Evolutionary conservation across 2,797 vertebrate species (phyloP), one percentile per base, ranked within the genome.

Genomic region (Orientallactaga sibirica): DNA sequence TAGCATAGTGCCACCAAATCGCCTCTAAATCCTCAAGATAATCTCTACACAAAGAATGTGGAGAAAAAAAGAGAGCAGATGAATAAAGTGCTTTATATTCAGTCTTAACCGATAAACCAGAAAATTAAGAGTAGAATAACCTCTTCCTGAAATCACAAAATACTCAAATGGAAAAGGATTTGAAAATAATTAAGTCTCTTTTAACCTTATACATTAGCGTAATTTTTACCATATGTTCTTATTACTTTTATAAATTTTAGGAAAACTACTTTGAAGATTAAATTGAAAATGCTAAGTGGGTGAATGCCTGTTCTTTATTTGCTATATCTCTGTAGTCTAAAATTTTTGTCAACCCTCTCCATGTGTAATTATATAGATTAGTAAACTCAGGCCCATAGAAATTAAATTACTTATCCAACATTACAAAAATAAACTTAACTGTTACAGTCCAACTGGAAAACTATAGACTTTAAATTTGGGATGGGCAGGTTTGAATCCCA

Each of bases 361-460:
- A 81, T 90, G 62, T 88, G 29, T 95, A 94, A 96, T 95, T 96
- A 88, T 48, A 92, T 52, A 90, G 67, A 92, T 94, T 93, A 88
- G 76, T 74, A 95, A 96, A 95, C 58, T 85, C 19, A 18, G 71
- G 22, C 61, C 81, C 81, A 74, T 33, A 88, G 64, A 92, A 95
- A 88, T 86, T 88, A 86, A 90, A 96, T 95, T 77, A 86, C 86
- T 91, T 90, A 90, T 29, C 77, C 71, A 75, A 85, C 90, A 88
- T 77, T 55, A 90, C 16, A 82, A 82, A 92, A 93, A 86, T n/a
- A 88, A 10, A 83, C 24, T 71, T 71, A 58, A 64, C 33, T 2
- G 7, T 77, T 89, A 67, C 1, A 4, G 61, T 67, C 43, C 7
- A 29, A 29, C 3, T 64, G 55, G 88, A 88, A 95, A 86, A 85